Percentiles rank a stretch among this genome's conserved stretches.
Evolutionary conservation across 2,797 vertebrate species (phyloP).

Genomic region (Rhodeus uyekii): DNA sequence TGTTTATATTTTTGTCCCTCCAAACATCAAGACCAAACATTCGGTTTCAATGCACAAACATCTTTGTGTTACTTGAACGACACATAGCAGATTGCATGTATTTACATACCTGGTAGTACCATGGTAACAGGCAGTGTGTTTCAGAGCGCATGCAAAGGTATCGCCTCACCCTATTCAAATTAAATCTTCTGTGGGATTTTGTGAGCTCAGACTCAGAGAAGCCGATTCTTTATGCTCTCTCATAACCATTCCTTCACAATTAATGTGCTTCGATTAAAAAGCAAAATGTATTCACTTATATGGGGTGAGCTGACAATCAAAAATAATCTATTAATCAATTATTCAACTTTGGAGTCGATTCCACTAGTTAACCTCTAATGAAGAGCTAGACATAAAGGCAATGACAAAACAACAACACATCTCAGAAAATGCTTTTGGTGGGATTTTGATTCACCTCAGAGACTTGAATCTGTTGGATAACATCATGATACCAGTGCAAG

Average conservation of each 20-base stretch:
- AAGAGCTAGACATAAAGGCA: background rate
- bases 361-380: background rate
- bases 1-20: background rate
- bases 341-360: background rate
- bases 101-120: slow-evolving; percentile 55
- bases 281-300: too few species aligned
- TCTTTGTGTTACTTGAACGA: background rate
- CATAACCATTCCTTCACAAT: too few species aligned
- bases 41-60: background rate
- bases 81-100: background rate
- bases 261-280: too few species aligned
- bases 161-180: slow-evolving; percentile 73
- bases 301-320: background rate
- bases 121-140: slow-evolving; percentile 37
- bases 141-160: slow-evolving; percentile 70
- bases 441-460: background rate
- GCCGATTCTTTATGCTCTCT: too few species aligned
- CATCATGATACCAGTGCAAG: too few species aligned
- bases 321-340: background rate
- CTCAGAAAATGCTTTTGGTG: background rate
- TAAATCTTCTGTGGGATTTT: slow-evolving; percentile 48
- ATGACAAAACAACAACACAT: background rate
- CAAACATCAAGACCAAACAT: background rate
- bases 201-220: too few species aligned
- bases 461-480: background rate